Evolutionary conservation across 2,113 vertebrate genomes (phyloP), one percentile per base, ranked within the genome.

Genomic region (Ariopsis seemanni): DNA sequence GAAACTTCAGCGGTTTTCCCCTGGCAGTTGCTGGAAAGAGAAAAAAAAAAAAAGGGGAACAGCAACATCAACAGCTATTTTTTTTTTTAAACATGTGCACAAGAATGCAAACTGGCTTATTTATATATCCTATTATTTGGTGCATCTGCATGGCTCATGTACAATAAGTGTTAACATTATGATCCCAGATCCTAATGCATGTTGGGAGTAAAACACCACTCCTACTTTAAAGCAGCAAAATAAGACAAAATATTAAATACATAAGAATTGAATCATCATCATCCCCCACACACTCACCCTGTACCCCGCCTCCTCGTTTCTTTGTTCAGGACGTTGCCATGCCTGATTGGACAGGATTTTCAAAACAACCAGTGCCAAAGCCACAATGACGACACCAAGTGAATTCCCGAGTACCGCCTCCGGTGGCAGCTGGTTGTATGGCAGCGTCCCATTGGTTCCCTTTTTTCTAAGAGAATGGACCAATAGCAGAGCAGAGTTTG

Each of bases 361-460:
- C 50, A 97, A 91, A 79, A 99, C 95, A 27, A 97, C 92, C 90
- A 97, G 81, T 81, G 93, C 96, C 0, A 98, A 98, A 42, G 92
- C 87, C 8, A 97, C 88, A 18, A 98, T 95, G 74, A 99, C 74
- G 87, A 97, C 91, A 75, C 97, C 97, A 2, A 97, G 86, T 0
- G 77, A 89, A 87, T 99, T 99, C 69, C 93, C 97, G 2, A 97
- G 93, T 60, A 96, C 18, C 0, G 97, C 97, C 91, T 99, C 97
- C 0, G 95, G 18, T 0, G 97, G 97, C 62, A 97, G 95, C 4
- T 6, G 83, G 12, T 92, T 74, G 81, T 99, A 99, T 0, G 92
- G 62, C 0, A 1, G 82, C 0, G 94, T 93, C 82, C 11, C 82
- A 0, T 91, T 96, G n/a, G 58, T 91, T 7, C 4, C 80, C 67